Evolutionary conservation across 2,797 vertebrate species (phyloP).

Genomic region (Siniperca scherzeri): DNA sequence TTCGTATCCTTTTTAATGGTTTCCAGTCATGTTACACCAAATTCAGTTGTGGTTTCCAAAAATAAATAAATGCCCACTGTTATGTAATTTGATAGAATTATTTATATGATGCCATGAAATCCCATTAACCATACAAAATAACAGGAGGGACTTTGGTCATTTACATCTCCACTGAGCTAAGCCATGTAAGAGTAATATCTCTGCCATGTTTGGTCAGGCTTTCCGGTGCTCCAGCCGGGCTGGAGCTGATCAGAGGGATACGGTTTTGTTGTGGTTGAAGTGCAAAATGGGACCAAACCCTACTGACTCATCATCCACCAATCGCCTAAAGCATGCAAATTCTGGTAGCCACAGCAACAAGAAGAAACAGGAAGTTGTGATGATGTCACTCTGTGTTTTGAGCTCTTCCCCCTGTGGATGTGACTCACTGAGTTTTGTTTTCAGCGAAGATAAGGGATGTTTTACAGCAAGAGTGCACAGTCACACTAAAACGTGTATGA

Average conservation of each 20-base stretch:
- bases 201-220: conserved; percentile 77
- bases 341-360: conserved; percentile 56
- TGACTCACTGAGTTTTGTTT: conserved; percentile 77
- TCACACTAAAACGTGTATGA: conserved; percentile 56
- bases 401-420: conserved; percentile 63
- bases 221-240: conserved; percentile 63
- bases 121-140: conserved; percentile 9
- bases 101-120: conserved; percentile 28
- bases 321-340: conserved; percentile 70
- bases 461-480: conserved; percentile 50
- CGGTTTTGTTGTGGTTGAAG: conserved; percentile 74
- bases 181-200: conserved; percentile 35
- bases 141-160: conserved; percentile 35
- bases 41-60: not conserved
- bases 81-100: conserved; percentile 1
- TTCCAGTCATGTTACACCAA: not conserved
- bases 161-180: conserved; percentile 44
- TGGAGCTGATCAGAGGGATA: conserved; percentile 46
- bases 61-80: not conserved
- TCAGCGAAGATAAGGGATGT: conserved; percentile 61
- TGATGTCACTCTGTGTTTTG: conserved; percentile 82
- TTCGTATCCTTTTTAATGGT: not conserved
- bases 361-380: conserved; percentile 85
- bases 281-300: conserved; percentile 70
- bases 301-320: conserved; percentile 82